phyloP scores from a whole-genome alignment of 2,888 invertebrate species.

The Plebejus anna region DNA sequence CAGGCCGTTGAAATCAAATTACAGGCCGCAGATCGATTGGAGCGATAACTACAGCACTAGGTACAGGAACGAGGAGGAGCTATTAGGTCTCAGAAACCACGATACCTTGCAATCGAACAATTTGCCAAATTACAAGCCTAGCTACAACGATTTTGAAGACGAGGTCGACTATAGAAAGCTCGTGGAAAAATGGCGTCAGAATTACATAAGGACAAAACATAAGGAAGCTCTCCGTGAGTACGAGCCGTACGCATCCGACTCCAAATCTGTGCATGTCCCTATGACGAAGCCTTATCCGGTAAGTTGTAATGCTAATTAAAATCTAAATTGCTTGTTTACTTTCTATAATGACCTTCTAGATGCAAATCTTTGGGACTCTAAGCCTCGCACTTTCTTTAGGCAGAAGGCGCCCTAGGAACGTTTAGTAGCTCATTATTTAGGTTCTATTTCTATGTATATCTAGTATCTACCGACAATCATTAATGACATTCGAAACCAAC shows the following conservation, averaged over 20 bases:
- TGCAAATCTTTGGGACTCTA: neutral
- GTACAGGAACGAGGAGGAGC: conserved; percentile 71
- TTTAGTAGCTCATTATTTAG: neutral
- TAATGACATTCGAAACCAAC: neutral
- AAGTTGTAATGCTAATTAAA: conserved; percentile 43
- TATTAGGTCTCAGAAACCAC: conserved; percentile 65
- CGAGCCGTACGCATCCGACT: conserved; percentile 62
- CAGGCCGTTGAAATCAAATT: conserved; percentile 50
- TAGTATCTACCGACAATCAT: neutral
- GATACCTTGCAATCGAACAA: conserved; percentile 65
- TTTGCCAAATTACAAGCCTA: conserved; percentile 56
- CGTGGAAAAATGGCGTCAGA: conserved; percentile 68
- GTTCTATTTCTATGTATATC: neutral
- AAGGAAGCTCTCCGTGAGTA: conserved; percentile 58
- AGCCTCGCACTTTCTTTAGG: neutral
- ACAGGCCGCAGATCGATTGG: conserved; percentile 55
- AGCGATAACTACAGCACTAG: conserved; percentile 53
- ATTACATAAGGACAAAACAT: conserved; percentile 65
- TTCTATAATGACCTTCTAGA: neutral
- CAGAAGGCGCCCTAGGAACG: neutral
- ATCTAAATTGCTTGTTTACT: neutral
- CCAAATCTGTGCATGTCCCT: conserved; percentile 61
- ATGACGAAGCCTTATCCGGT: conserved; percentile 70
- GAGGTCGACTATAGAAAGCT: conserved; percentile 63
- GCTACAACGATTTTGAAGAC: conserved; percentile 48